A percentile compares a stretch with the other conserved stretches of the same genome.
phyloP scores from a whole-genome alignment of 2,113 vertebrate genomes.

The Neolamprologus toae region DNA sequence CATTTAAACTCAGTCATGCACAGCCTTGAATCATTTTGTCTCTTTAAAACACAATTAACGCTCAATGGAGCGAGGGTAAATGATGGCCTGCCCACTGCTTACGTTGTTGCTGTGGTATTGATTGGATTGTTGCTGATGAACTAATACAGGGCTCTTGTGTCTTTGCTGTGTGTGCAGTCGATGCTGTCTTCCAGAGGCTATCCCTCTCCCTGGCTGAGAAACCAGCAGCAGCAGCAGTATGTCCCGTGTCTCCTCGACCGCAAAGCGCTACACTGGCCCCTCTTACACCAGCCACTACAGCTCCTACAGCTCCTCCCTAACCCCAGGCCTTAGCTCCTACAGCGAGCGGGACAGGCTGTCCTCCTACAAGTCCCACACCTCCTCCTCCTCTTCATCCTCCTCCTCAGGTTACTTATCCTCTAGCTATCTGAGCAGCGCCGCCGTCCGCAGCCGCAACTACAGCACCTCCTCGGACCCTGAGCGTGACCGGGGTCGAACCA shows the following conservation, averaged over 20 bases:
- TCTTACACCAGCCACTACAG: slow-evolving; percentile 81
- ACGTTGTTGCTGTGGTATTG: neutral
- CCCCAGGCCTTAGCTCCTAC: slow-evolving; percentile 76
- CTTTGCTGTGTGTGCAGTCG: slow-evolving; percentile 69
- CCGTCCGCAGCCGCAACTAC: slow-evolving; percentile 68
- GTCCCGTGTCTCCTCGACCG: slow-evolving; percentile 92
- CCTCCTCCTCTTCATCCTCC: slow-evolving; percentile 29
- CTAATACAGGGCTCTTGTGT: slow-evolving; percentile 24
- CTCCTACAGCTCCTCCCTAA: slow-evolving; percentile 79
- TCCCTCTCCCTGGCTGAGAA: slow-evolving; percentile 66
- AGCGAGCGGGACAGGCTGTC: slow-evolving; percentile 77
- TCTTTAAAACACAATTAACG: neutral
- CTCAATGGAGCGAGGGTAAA: neutral
- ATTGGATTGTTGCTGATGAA: slow-evolving; percentile 27
- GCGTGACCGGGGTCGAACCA: slow-evolving; percentile 69
- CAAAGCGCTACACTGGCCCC: slow-evolving; percentile 81
- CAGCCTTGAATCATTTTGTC: neutral
- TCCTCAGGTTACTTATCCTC: slow-evolving; percentile 67
- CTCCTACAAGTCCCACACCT: slow-evolving; percentile 48
- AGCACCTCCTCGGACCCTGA: slow-evolving; percentile 72
- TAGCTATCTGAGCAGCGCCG: slow-evolving; percentile 74
- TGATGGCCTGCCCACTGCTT: neutral
- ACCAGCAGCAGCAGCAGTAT: slow-evolving; percentile 70
- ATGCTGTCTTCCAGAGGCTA: slow-evolving; percentile 78
- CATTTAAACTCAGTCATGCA: neutral